Conservation (phyloP, 2,888 invertebrate genomes). For the Lomographa bimaculata region DNA sequence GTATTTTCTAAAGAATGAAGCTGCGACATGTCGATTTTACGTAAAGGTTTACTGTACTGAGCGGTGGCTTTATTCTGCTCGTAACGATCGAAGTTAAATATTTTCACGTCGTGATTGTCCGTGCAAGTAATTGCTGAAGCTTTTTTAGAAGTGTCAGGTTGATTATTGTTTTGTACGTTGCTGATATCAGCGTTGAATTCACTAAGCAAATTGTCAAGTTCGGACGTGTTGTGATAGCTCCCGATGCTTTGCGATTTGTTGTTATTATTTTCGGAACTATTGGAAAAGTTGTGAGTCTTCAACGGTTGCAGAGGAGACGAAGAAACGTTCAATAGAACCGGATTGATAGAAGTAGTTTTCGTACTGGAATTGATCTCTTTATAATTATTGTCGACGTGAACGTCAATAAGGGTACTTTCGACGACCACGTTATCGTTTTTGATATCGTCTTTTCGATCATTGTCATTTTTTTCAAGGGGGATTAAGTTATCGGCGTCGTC, state of each 20-base stretch:
- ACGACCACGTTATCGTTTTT: constrained; percentile 67
- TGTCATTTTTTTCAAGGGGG: constrained; percentile 59
- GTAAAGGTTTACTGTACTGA: constrained; percentile 62
- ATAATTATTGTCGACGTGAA: constrained; percentile 70
- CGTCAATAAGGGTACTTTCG: constrained; percentile 75
- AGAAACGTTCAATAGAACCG: constrained; percentile 71
- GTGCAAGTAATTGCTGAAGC: constrained; percentile 47
- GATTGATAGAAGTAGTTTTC: constrained; percentile 65
- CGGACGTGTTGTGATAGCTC: constrained; percentile 62
- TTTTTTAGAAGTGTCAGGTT: constrained; percentile 42
- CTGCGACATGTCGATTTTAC: constrained; percentile 76
- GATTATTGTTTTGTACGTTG: constrained; percentile 52
- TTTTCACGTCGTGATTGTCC: constrained; percentile 70
- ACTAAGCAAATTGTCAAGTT: constrained; percentile 68
- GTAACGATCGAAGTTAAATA: constrained; percentile 80
- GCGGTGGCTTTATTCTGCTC: constrained; percentile 69
- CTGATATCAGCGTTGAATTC: constrained; percentile 58
- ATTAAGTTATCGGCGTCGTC: constrained; percentile 71
- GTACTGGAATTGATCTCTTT: constrained; percentile 58
- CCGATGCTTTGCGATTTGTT: constrained; percentile 63
- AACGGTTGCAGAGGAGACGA: constrained; percentile 76
- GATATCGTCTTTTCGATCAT: constrained; percentile 55
- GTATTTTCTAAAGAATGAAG: constrained; percentile 75
- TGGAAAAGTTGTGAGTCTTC: constrained; percentile 74
- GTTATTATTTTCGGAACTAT: constrained; percentile 69